A percentile compares a stretch with the other conserved stretches of the same genome.
Evolutionary conservation across 37 sponge, comb jelly and placozoan species (phyloP).

Genomic region (Aplysina aerophoba): DNA sequence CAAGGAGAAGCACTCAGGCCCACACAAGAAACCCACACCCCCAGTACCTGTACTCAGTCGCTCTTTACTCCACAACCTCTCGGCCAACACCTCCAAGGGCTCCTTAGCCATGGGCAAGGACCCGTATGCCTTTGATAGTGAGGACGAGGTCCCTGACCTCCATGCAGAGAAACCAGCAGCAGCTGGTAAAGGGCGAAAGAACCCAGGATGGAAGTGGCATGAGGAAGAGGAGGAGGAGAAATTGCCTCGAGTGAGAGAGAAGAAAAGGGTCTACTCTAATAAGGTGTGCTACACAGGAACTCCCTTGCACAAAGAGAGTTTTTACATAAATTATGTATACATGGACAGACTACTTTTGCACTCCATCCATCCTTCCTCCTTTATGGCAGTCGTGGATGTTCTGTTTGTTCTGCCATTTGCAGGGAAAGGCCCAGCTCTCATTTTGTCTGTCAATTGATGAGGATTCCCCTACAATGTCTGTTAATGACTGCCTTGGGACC

Average conservation of each 20-base stretch:
- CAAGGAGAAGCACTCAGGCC: background rate
- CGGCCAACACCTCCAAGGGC: background rate
- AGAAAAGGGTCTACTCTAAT: slow-evolving; percentile 6
- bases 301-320: too few species aligned
- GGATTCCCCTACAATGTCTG: background rate
- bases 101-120: background rate
- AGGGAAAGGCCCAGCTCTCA: slow-evolving; percentile 1
- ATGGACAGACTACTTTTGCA: too few species aligned
- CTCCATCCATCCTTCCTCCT: background rate
- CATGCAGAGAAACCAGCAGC: background rate
- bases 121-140: slow-evolving; percentile 11
- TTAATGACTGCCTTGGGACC: background rate
- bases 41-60: background rate
- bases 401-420: background rate
- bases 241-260: background rate
- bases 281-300: slow-evolving; percentile 7
- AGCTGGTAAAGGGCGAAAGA: background rate
- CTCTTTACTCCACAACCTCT: background rate
- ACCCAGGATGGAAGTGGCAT: background rate
- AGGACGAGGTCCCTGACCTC: background rate
- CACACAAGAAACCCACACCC: too few species aligned
- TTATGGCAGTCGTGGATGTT: background rate
- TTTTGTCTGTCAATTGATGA: background rate
- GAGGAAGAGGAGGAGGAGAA: background rate
- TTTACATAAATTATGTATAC: too few species aligned